Evolutionary conservation across 2,113 vertebrate genomes (phyloP).

Genomic region (Eudorcas thomsonii): DNA sequence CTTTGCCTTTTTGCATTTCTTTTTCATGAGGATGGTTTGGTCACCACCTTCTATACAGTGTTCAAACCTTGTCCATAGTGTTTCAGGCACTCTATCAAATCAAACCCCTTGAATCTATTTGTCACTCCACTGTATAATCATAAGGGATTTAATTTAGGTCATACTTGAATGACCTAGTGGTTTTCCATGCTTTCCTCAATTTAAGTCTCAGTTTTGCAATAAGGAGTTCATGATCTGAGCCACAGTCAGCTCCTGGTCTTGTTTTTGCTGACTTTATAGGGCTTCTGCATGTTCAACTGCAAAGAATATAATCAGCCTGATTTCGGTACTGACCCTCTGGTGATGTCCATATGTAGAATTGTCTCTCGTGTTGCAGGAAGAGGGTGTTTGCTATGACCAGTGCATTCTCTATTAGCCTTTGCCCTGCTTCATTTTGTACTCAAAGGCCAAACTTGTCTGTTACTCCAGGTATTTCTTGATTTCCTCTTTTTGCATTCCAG

Average conservation of each 20-base stretch:
- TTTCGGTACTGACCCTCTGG: background rate
- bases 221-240: background rate
- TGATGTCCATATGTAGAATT: background rate
- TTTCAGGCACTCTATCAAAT: background rate
- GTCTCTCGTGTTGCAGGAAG: background rate
- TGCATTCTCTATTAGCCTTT: background rate
- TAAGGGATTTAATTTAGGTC: background rate
- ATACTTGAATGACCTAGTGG: background rate
- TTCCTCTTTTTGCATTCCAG: background rate
- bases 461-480: background rate
- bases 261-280: background rate
- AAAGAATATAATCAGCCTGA: background rate
- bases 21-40: background rate
- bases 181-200: background rate
- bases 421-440: background rate
- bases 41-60: background rate
- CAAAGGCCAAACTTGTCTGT: background rate
- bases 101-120: background rate
- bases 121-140: background rate
- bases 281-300: background rate
- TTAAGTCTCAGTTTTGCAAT: background rate
- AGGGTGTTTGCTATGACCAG: background rate
- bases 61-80: background rate
- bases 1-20: background rate
- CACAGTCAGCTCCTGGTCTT: background rate